Evolutionary conservation across 2,113 vertebrate genomes (phyloP).

Genomic region (Cynopterus brachyotis): DNA sequence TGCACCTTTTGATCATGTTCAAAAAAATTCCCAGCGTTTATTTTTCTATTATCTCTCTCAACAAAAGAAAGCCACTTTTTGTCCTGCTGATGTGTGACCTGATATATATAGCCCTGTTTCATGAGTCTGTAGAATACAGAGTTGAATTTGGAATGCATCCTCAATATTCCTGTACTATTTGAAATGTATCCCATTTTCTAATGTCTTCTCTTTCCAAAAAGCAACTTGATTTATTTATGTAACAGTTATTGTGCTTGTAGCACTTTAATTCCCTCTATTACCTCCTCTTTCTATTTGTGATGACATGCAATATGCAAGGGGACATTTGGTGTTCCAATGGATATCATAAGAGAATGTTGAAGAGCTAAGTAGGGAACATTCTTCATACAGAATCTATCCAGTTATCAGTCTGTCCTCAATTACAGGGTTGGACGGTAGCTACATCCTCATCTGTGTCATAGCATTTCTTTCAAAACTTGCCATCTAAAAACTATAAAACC

Average conservation of each 20-base stretch:
- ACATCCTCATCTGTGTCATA: not conserved
- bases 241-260: constrained; percentile 12
- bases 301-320: constrained; percentile 9
- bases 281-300: constrained; percentile 12
- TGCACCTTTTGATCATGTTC: constrained; percentile 49
- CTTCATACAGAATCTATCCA: not conserved
- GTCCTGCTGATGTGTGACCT: not conserved
- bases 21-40: constrained; percentile 19
- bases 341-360: not conserved
- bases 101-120: not conserved
- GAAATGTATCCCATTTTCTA: not conserved
- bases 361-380: constrained; percentile 7
- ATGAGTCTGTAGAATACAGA: not conserved
- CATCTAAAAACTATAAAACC: constrained; percentile 61
- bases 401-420: not conserved
- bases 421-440: not conserved
- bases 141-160: not conserved
- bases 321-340: not conserved
- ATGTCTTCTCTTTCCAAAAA: constrained; percentile 9
- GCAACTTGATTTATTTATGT: constrained; percentile 37
- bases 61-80: constrained; percentile 30
- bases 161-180: not conserved
- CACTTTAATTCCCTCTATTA: constrained; percentile 47
- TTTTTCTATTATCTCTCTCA: constrained; percentile 41
- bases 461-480: constrained; percentile 48